Percentiles rank a stretch among this genome's conserved stretches.
Conservation (phyloP, 2,113 vertebrate genomes). For the Eurystomus gularis region DNA sequence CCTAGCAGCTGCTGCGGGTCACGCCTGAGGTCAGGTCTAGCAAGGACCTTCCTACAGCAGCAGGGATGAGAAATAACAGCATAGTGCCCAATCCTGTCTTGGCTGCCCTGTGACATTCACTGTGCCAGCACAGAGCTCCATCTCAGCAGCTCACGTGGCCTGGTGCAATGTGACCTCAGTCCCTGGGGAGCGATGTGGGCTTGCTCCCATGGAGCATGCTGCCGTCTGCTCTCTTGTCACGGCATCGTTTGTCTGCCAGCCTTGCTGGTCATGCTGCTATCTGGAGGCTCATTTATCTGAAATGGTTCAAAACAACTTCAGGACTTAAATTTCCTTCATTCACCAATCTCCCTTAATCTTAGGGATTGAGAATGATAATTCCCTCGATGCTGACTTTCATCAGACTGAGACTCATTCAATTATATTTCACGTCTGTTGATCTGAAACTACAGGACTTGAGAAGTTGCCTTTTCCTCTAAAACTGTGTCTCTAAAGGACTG, state of each 20-base stretch:
- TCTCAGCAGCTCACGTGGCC: rapidly evolving
- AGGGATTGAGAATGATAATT: constrained; percentile 11
- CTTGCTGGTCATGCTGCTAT: background rate
- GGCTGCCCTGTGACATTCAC: background rate
- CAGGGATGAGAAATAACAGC: background rate
- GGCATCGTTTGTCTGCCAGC: background rate
- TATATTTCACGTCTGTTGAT: background rate
- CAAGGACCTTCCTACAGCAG: background rate
- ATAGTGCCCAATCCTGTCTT: background rate
- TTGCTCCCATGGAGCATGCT: rapidly evolving
- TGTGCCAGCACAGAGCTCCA: background rate
- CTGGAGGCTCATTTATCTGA: background rate
- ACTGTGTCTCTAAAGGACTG: background rate
- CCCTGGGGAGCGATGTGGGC: rapidly evolving
- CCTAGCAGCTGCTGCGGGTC: background rate
- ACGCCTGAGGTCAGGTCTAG: background rate
- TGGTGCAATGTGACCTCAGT: background rate
- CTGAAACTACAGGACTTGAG: background rate
- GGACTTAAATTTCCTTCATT: constrained; percentile 17
- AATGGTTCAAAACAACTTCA: background rate
- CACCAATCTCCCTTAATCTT: constrained; percentile 24
- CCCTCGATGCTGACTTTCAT: background rate
- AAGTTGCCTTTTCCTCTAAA: constrained; percentile 1
- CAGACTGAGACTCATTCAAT: background rate
- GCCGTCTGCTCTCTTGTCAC: background rate